Percentiles rank a stretch among this genome's conserved stretches.
Evolutionary conservation across 1,140 invertebrate genomes (phyloP).

Genomic region (Druon quercuslanigerum): DNA sequence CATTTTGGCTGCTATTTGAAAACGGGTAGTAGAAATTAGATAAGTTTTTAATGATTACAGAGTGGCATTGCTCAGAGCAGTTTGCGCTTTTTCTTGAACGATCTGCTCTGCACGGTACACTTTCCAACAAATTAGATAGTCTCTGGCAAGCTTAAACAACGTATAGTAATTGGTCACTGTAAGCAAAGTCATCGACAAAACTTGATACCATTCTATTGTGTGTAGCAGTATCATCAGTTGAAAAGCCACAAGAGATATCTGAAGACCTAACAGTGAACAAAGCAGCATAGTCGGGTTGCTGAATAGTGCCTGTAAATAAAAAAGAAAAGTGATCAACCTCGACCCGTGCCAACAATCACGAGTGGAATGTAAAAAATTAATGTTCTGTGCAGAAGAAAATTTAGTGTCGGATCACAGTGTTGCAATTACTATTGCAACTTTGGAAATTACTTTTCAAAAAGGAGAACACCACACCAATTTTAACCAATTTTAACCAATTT

Average conservation of each 20-base stretch:
- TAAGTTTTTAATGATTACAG: background rate
- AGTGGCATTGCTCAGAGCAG: slow-evolving; percentile 32
- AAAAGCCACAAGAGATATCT: slow-evolving; percentile 83
- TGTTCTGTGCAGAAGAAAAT: slow-evolving; percentile 31
- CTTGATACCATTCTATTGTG: slow-evolving; percentile 92
- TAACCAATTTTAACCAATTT: no score
- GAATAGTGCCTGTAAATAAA: slow-evolving; percentile 86
- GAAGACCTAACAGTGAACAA: slow-evolving; percentile 84
- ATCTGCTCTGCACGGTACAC: slow-evolving; percentile 86
- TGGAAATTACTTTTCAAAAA: no score
- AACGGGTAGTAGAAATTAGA: slow-evolving; percentile 26
- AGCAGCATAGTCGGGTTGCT: slow-evolving; percentile 89
- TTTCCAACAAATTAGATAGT: slow-evolving; percentile 89
- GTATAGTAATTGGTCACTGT: slow-evolving; percentile 94
- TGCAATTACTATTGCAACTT: no score
- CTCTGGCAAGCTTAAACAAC: slow-evolving; percentile 90
- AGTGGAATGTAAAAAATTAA: slow-evolving; percentile 2
- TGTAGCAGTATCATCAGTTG: slow-evolving; percentile 87
- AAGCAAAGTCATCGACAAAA: slow-evolving; percentile 89
- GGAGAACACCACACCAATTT: no score
- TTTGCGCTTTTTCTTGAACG: slow-evolving; percentile 77
- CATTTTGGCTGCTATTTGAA: slow-evolving; percentile 3
- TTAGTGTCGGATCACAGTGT: no score
- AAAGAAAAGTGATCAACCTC: slow-evolving; percentile 36
- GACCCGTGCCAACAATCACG: background rate